phyloP scores from a whole-genome alignment of 37 sponge, comb jelly and placozoan species.

The Eunapius fragilis region DNA sequence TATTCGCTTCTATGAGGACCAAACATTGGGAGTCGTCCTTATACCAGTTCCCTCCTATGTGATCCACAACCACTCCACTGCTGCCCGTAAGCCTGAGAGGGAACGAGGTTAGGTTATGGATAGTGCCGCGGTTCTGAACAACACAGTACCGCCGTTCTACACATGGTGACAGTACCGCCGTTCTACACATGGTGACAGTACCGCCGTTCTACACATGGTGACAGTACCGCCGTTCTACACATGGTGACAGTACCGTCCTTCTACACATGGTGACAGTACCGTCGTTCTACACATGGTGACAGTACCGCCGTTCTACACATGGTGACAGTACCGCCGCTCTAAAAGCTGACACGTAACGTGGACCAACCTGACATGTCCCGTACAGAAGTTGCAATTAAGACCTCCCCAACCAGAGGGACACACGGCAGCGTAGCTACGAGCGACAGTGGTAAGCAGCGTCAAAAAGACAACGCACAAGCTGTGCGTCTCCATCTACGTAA shows the following conservation, averaged over 20 bases:
- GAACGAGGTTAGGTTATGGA: no score
- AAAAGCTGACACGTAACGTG: neutral
- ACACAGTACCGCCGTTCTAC: neutral
- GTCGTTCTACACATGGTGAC: neutral
- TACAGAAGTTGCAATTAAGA: conserved; percentile 22
- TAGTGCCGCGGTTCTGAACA: neutral
- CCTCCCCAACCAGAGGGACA: conserved; percentile 58
- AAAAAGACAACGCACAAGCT: neutral
- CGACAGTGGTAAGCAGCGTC: neutral
- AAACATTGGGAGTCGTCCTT: neutral
- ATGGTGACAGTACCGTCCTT: no score
- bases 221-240: neutral
- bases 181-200: no score
- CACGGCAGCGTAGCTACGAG: neutral
- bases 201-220: neutral
- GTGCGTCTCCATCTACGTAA: neutral
- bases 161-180: no score
- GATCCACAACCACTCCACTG: conserved; percentile 52
- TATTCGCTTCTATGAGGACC: conserved; percentile 11
- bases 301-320: no score
- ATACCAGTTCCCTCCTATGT: conserved; percentile 24
- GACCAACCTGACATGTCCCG: conserved; percentile 44
- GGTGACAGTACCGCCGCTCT: neutral
- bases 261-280: neutral
- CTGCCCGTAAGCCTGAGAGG: conserved; percentile 22